Base-by-base conservation (phyloP, 35 echinoderm and acorn worm genomes). In the Strongylocentrotus purpuratus region DNA sequence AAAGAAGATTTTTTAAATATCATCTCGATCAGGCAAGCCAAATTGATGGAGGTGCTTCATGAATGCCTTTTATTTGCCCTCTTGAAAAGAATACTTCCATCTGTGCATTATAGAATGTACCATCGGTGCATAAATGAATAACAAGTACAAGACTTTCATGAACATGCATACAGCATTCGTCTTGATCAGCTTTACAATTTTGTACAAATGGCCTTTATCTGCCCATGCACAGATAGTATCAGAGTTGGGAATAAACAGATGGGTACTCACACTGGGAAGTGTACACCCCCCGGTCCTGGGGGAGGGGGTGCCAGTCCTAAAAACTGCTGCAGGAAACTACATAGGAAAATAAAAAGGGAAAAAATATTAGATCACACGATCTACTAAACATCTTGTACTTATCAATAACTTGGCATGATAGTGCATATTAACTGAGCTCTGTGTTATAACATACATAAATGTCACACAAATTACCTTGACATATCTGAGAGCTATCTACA, bases 201-300 rank as follows among this genome's bases (percentile, higher is more conserved):
- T 41, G 35, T 41, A 41, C 35, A 41, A 41, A 41, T 41, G 35
- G 35, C 35, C 35, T 41, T 41, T 41, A 41, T 41, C 35, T 41
- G 35, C 35, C 35, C 35, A 41, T 41, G 35, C 35, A 41, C 35
- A 41, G 35, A 41, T 41, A 41, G 35, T 41, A 41, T 41, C 35
- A 41, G 31, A 12, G 32, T 31, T 45, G 95, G 31, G 0, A 94
- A 47, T 94, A 25, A 33, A 2, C 1, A n/a, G 45, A 32, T 46
- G 28, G 2, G n/a, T 88, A 97, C 97, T 98, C 61, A 98, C 97
- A 98, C 92, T 91, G 97, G 97, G 47, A 98, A 98, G 90, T 86
- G 93, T 50, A 85, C 95, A 70, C 96, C 94, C 4, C 94, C 94
- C 32, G 94, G 47, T 31, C 94, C 96, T 17, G 85, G 35, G 22